Evolutionary conservation across 1,140 invertebrate species (phyloP).

Genomic region (Gonioctena quinquepunctata): DNA sequence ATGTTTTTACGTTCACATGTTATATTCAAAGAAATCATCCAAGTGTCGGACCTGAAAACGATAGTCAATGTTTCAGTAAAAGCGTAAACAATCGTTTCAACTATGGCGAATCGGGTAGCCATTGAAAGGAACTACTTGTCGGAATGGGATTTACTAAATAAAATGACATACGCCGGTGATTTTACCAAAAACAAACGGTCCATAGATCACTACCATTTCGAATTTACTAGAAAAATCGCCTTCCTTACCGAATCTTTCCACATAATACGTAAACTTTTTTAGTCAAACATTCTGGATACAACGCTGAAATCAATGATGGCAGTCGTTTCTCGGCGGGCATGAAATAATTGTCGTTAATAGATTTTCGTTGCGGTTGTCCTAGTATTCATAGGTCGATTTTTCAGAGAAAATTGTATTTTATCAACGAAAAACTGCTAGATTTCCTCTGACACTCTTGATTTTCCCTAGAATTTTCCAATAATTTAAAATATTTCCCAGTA

Average conservation of each 20-base stretch:
- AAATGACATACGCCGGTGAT: constrained; percentile 39
- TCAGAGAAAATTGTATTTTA: not conserved
- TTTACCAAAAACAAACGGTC: constrained; percentile 31
- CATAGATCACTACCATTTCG: constrained; percentile 27
- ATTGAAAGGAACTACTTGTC: constrained; percentile 39
- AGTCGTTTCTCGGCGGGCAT: constrained; percentile 34
- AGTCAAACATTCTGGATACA: constrained; percentile 40
- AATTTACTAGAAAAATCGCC: constrained; percentile 50
- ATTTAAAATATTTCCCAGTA: not conserved
- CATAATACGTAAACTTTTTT: constrained; percentile 51
- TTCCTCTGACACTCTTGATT: not conserved
- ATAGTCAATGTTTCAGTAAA: constrained; percentile 18
- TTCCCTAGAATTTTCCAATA: not conserved
- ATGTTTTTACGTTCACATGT: constrained; percentile 13
- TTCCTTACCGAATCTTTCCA: constrained; percentile 43
- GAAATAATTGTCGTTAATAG: not conserved
- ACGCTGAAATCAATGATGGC: constrained; percentile 57
- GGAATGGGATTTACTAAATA: constrained; percentile 37
- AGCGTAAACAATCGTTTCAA: constrained; percentile 10
- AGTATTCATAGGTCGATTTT: not conserved
- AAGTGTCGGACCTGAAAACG: not conserved
- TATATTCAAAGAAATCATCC: not conserved
- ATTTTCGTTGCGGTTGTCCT: not conserved
- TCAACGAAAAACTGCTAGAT: not conserved
- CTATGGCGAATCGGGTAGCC: constrained; percentile 40